Base-by-base conservation (phyloP, 2,113 vertebrate species). In the Nibea albiflora region DNA sequence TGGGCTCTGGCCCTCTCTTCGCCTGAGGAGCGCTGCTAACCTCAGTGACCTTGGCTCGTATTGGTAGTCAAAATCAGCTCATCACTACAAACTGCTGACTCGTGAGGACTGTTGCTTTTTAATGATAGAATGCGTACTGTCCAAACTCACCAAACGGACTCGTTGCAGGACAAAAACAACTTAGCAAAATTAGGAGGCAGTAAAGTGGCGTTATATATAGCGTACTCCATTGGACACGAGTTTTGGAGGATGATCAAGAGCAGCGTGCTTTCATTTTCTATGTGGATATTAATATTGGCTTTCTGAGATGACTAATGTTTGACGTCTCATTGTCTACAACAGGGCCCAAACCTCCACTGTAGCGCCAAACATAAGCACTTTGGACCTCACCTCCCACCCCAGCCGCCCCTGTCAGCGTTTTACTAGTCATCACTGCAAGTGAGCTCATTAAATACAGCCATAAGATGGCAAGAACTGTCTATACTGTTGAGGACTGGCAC, bases 11-110 rank as follows among this genome's bases (percentile, higher is more conserved):
- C 82, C 71, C 58, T 79, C 85, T 85, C 62, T 0, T 70, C 24
- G 80, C 90, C 88, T 67, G 88, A 53, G 82, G 89, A 88, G 74
- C 16, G 62, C 73, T 61, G 67, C 71, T 82, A 84, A 83, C 85
- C 85, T 84, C 79, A n/a, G 54, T 83, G 81, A 91, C 85, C 89
- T 91, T 84, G 73, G 81, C 79, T 89, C 11, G 7, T 16, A 8
- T 35, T 78, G 12, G 56, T 39, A 83, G 71, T 81, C 83, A 58
- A 66, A 88, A 79, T 75, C 73, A 67, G 67, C 65, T 71, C 76
- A 81, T 88, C 84, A 15, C 76, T 73, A 47, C 54, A 63, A 31
- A 63, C 54, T 80, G 72, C 63, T 78, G 72, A 84, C 60, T 77
- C 39, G 61, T 26, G 15, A 49, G 15, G 60, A 81, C 78, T 61